Base-by-base conservation (phyloP, 2,888 invertebrate genomes). In the Drosophila conformis region DNA sequence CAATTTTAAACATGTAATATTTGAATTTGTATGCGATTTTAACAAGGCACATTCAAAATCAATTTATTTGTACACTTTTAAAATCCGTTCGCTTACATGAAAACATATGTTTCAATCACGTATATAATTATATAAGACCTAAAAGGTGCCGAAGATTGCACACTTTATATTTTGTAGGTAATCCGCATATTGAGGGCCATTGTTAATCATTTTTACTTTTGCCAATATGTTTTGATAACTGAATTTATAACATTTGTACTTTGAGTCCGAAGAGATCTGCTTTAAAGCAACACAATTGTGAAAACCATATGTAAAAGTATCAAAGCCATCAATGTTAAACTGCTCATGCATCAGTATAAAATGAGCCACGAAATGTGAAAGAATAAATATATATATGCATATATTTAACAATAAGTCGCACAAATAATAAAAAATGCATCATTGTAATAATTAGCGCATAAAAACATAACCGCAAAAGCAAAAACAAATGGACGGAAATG, bases 1-100 rank as follows among this genome's bases (percentile, higher is more conserved):
- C 36, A 42, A 59, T 79, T 77, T 77, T 80, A 77, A 66, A 80
- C 60, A 52, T 80, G 76, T 77, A 31, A 54, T 46, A 31, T 56
- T 38, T 69, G 61, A 52, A 70, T 56, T 75, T 77, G 69, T 73
- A 56, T 60, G 75, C 74, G 36, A 64, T 78, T 77, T 65, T 76
- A 57, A 38, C 29, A 36, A 42, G 38, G 21, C 42, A n/a, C 49
- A 63, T 42, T 63, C 57, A 67, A 21, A 57, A 72, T 5, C 27
- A 70, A 62, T 38, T 25, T 29, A 51, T n/a, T 3, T 78, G 63
- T 78, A 60, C 48, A 78, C 52, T 78, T 75, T 60, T 52, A 64
- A 63, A 63, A 57, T 38, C 54, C 51, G 40, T 49, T 58, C 25
- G 42, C 59, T 52, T 18, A 56, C 11, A 7, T 36, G 35, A 15